Base-by-base conservation (phyloP, 1,140 invertebrate genomes). In the Drosophila pallidifrons region DNA sequence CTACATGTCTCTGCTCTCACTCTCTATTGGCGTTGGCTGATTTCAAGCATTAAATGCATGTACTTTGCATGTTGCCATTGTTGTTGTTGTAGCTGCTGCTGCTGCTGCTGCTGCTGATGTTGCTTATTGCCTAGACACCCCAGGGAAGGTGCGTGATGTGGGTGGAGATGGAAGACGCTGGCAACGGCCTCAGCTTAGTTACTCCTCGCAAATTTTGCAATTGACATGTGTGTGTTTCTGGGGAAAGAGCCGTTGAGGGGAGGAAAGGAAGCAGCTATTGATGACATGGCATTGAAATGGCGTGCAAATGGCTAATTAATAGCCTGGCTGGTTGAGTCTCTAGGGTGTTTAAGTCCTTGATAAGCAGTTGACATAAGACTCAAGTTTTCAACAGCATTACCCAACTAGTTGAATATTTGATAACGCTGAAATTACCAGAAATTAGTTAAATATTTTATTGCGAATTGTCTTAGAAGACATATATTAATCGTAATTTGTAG, bases 221-320 rank as follows among this genome's bases (percentile, higher is more conserved):
- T 47, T 71, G 67, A 75, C 67, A 71, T 51, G 20, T 57, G 55
- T 28, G 51, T 51, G 54, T 25, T 46, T 10, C 11, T 25, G 20
- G 20, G 20, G 20, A 25, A 25, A 25, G 20, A 25, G 20, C 20
- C 11, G 35, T 20, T 16, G 16, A 15, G 13, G 15, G 10, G 41
- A n/a, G 8, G 10, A 15, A 0, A 38, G 43, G 61, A 55, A 49
- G 47, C 43, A 66, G 52, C 74, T 55, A 79, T 63, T 77, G 55
- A 67, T 66, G 72, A 75, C 63, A 69, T 68, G 71, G 58, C 75
- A 74, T 77, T 77, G 75, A 76, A 78, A 76, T 79, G 61, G 74
- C 76, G 75, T 79, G 67, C 74, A 79, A 79, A 79, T 79, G 63
- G 77, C 74, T 77, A 79, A 79, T 79, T 79, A 79, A 79, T 79